Percentiles rank a stretch among this genome's conserved stretches.
These are phyloP conservation scores for Heterodera schachtii DNA, from an alignment of 1,140 invertebrate genomes.

Conservation along the genomic window DNA sequence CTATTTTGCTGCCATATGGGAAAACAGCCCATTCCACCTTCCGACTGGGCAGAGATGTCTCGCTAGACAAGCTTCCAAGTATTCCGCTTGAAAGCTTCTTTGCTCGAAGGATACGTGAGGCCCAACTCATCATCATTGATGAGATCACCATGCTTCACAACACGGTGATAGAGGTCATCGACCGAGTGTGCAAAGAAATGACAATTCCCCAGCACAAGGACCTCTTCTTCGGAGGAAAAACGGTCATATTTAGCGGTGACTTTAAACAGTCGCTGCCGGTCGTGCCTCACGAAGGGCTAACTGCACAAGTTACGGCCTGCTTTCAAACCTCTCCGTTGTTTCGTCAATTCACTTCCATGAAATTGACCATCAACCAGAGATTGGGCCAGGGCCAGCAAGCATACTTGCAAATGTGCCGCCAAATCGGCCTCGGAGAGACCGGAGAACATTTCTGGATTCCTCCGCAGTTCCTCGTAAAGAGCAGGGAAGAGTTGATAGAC, in stretches of 20 bases:
- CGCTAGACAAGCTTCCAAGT: background rate
- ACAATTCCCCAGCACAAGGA: background rate
- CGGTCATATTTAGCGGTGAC: conserved; percentile 28
- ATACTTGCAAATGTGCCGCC: background rate
- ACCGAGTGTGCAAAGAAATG: conserved; percentile 20
- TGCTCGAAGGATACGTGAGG: conserved; percentile 14
- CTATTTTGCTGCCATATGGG: conserved; percentile 10
- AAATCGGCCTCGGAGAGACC: conserved; percentile 5
- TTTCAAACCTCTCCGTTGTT: conserved; percentile 9
- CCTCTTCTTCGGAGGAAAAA: conserved; percentile 29
- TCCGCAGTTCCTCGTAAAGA: background rate
- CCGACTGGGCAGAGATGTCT: background rate
- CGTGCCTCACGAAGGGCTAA: background rate
- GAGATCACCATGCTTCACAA: conserved; percentile 33
- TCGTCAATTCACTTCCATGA: background rate
- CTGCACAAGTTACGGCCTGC: background rate
- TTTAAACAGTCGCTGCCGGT: conserved; percentile 37
- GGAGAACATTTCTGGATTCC: conserved; percentile 5
- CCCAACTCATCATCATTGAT: conserved; percentile 31
- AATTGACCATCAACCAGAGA: conserved; percentile 6
- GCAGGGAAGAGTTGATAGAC: too few species aligned
- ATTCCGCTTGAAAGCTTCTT: conserved; percentile 22
- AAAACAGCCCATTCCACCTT: conserved; percentile 20
- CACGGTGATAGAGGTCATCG: conserved; percentile 25
- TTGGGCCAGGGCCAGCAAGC: background rate